Evolutionary conservation across 2,113 vertebrate species (phyloP), one percentile per base, ranked within the genome.

Genomic region (Calyptommatus sinebrachiatus): DNA sequence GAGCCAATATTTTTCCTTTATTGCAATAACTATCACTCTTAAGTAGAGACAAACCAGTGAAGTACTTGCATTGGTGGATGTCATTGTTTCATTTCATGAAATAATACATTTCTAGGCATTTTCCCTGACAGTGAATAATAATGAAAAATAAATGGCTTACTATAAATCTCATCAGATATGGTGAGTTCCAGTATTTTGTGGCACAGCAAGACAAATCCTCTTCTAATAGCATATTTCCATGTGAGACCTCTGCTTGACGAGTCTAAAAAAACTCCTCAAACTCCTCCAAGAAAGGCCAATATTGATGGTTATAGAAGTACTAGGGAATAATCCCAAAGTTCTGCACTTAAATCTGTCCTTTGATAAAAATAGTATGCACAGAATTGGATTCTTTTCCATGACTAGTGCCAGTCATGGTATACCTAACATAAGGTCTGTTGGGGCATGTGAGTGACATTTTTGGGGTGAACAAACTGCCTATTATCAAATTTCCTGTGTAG

Each of bases 131-230:
- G 29, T 22, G 28, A 20, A 67, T 2, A 84, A 57, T 3, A 79
- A 53, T 3, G 16, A 50, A 10, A 83, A 45, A 0, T 3, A 31
- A 45, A 45, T 12, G 0, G 7, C 67, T 79, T 62, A 69, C 67
- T 31, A 22, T n/a, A 65, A 68, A 16, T 79, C 45, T n/a, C 60
- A 76, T 14, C 31, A 53, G 71, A 31, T 65, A 35, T 5, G 24
- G 16, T 2, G 73, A 69, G 70, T n/a, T 9, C 76, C 50, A 75
- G 21, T 41, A 0, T 4, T 4, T 65, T 57, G 71, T 66, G 9
- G 0, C 10, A 8, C 3, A 7, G 22, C 24, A 81, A 63, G 53
- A 29, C 14, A 45, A 24, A 5, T 50, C 46, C 45, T 68, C 77
- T 45, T 73, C 73, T 20, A 53, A 28, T 0, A 48, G 1, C 71